Evolutionary conservation across 2,113 vertebrate species (phyloP), one percentile per base, ranked within the genome.

Genomic region (Centropristis striata): DNA sequence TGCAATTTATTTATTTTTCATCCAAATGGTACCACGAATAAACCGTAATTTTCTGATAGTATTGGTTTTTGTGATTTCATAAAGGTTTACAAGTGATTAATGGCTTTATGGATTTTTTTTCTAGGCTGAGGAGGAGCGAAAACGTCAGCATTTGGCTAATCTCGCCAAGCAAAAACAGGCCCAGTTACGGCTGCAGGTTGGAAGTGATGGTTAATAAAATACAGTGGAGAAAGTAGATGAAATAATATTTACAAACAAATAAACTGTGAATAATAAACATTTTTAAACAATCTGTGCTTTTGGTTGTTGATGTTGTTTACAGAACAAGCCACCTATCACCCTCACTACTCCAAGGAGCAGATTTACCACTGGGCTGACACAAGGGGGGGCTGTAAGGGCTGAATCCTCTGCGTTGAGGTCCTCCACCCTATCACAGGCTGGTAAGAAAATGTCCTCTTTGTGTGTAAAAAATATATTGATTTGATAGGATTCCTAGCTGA

Each of bases 111-210:
- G 10, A 28, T 64, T 8, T 55, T 23, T 46, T 44, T 70, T 23
- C 44, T 57, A 93, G 89, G 46, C 44, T 5, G 87, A 86, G 50
- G 82, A 88, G 18, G 69, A 77, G 2, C 32, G 37, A 53, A 78
- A 83, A 28, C 8, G 25, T 0, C 23, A 81, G 46, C 57, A 0
- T 36, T 0, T 76, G 2, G 55, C 63, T 37, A 7, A 36, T 1
- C 25, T 89, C 5, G 0, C 13, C 42, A 55, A 0, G 25, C 3
- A 70, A 58, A 76, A 36, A 13, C 0, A 16, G 18, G 6, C 12
- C 47, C 54, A 85, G 8, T 37, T 50, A 42, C 49, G 0, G 11
- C 78, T 77, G 59, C 63, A 86, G 27, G 71, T 21, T 37, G 32
- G n/a, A 15, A 14, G 16, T 6, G 7, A 53, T 32, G 32, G 6